Base-by-base conservation (phyloP, 2,113 vertebrate genomes). In the Diadophis punctatus region DNA sequence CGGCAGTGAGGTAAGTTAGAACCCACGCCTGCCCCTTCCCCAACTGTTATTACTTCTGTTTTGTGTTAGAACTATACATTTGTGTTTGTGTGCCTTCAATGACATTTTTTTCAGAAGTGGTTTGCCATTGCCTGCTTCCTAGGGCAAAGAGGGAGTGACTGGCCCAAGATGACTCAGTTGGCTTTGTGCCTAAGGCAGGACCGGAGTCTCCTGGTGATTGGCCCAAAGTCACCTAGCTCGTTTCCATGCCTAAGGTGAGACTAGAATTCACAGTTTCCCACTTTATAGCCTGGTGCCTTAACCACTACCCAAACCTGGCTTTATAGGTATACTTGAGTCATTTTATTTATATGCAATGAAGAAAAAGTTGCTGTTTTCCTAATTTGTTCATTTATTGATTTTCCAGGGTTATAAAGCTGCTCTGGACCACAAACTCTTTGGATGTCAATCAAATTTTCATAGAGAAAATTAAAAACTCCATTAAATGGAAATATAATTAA, bases 1-100 rank as follows among this genome's bases (percentile, higher is more conserved):
- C n/a, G n/a, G n/a, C n/a, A n/a, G n/a, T n/a, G n/a, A n/a, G n/a
- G n/a, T n/a, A n/a, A n/a, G n/a, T n/a, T n/a, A n/a, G n/a, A n/a
- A n/a, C n/a, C n/a, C n/a, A n/a, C n/a, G n/a, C n/a, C n/a, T 8
- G 0, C 1, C 56, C 56, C 0, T 51, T 16, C 10, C 10, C 55
- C 22, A 5, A 43, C 53, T 6, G 1, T 87, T 52, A 51, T n/a
- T 86, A 86, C 25, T 49, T 46, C 30, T 39, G 18, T 80, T 80
- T 80, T 80, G n/a, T 9, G 39, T 80, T 25, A 27, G 25, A 11
- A 30, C 11, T 49, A 30, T 86, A 30, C 12, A 7, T 86, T 51
- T 49, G 11, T 49, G 22, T 27, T 10, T 46, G 25, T 27, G 22
- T 49, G 23, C 23, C 25, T 86, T 51, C 3, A 3, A 3, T 80